Percentiles rank a stretch among this genome's conserved stretches.
These are phyloP conservation scores for Oophaga sylvatica DNA, from an alignment of 2,797 vertebrate genomes.

Conservation along the genomic window DNA sequence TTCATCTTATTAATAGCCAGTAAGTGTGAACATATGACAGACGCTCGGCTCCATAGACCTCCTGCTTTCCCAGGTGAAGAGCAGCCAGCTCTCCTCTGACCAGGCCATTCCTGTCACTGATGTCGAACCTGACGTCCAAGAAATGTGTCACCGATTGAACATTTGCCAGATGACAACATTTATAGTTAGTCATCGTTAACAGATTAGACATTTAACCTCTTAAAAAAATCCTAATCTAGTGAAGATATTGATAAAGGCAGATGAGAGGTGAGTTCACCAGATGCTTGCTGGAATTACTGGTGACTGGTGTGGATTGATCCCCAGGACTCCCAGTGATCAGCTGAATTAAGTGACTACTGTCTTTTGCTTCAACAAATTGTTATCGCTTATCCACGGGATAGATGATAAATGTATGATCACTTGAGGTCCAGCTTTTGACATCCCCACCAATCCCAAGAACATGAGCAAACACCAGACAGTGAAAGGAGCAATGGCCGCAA, in stretches of 20 bases:
- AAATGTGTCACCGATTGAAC: slow-evolving; percentile 30
- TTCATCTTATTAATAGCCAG: not conserved
- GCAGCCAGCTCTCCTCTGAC: slow-evolving; percentile 20
- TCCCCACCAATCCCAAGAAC: too few species aligned
- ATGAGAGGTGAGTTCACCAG: not conserved
- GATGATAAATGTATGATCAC: too few species aligned
- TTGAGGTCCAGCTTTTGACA: too few species aligned
- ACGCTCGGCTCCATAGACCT: not conserved
- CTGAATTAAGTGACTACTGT: too few species aligned
- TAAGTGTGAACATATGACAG: slow-evolving; percentile 11
- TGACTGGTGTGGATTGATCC: too few species aligned
- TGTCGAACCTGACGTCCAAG: slow-evolving; percentile 25
- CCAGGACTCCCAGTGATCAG: too few species aligned
- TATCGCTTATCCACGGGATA: too few species aligned
- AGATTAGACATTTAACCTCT: not conserved
- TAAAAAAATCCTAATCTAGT: not conserved
- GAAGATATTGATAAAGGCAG: not conserved
- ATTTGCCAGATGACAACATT: slow-evolving; percentile 36
- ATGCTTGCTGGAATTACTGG: not conserved
- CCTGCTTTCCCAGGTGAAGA: not conserved
- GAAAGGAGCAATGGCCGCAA: too few species aligned
- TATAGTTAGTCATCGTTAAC: slow-evolving; percentile 12
- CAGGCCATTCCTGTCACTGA: slow-evolving; percentile 31
- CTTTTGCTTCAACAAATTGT: too few species aligned
- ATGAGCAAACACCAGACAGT: too few species aligned